Conservation (phyloP, 2,797 vertebrate species). For the Babyrousa celebensis region DNA sequence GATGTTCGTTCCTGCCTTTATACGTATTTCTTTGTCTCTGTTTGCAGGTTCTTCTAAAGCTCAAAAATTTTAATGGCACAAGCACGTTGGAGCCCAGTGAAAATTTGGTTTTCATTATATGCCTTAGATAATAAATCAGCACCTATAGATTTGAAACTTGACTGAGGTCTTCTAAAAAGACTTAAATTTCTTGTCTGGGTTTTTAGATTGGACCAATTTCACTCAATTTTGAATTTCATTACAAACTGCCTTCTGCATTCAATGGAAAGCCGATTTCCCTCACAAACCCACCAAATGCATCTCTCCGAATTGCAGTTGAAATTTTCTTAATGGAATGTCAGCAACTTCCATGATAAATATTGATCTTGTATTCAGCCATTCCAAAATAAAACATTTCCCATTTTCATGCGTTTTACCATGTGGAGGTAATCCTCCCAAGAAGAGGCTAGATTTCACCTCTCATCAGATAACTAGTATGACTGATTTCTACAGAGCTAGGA, state of each 20-base stretch:
- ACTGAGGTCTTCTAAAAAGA: slow-evolving; percentile 72
- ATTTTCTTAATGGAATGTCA: slow-evolving; percentile 74
- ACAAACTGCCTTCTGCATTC: slow-evolving; percentile 49
- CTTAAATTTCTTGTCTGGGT: slow-evolving; percentile 67
- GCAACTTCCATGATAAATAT: slow-evolving; percentile 77
- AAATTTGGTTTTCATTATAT: slow-evolving; percentile 69
- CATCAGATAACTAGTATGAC: not conserved
- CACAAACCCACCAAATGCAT: not conserved
- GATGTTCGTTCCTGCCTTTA: not conserved
- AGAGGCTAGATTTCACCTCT: not conserved
- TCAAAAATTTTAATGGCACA: slow-evolving; percentile 6
- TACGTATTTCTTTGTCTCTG: not conserved
- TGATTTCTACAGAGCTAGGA: not conserved
- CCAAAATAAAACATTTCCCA: slow-evolving; percentile 77
- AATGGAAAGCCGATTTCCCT: slow-evolving; percentile 42
- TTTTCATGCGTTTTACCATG: not conserved
- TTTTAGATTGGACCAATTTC: slow-evolving; percentile 76
- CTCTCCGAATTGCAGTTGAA: slow-evolving; percentile 67
- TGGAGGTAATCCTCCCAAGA: not conserved
- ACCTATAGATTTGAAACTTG: slow-evolving; percentile 72
- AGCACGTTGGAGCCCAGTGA: not conserved
- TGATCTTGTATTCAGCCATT: slow-evolving; percentile 64
- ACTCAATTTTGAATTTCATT: slow-evolving; percentile 75
- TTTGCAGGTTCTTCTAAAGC: not conserved
- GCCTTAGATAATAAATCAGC: slow-evolving; percentile 76